Conservation (phyloP, 2,888 invertebrate genomes). For the Metopia argyrocephala region DNA sequence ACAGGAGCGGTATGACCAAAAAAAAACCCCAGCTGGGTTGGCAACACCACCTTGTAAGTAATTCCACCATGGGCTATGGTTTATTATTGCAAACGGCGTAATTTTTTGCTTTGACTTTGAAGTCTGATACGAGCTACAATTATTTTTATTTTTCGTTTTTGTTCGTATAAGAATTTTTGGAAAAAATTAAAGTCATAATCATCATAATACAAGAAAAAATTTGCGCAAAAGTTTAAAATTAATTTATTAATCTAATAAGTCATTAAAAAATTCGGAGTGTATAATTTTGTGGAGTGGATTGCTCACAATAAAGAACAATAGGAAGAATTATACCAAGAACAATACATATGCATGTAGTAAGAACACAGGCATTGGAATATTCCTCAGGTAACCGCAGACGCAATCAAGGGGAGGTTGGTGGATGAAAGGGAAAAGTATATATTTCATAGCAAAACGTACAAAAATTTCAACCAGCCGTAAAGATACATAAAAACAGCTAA, state of each 20-base stretch:
- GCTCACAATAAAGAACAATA: slow-evolving; percentile 28
- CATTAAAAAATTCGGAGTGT: neutral
- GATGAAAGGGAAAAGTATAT: slow-evolving; percentile 32
- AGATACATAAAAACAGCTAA: slow-evolving; percentile 22
- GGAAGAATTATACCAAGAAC: slow-evolving; percentile 40
- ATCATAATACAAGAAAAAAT: slow-evolving; percentile 23
- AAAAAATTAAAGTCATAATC: slow-evolving; percentile 16
- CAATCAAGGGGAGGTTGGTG: slow-evolving; percentile 52
- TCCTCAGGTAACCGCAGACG: slow-evolving; percentile 51
- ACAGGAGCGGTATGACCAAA: too few species aligned
- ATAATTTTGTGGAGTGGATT: slow-evolving; percentile 22
- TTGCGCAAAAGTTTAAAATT: neutral
- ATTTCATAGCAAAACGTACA: slow-evolving; percentile 36
- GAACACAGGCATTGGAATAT: neutral
- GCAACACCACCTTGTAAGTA: too few species aligned
- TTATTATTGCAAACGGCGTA: too few species aligned
- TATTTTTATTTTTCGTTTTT: slow-evolving; percentile 62
- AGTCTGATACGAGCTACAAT: slow-evolving; percentile 53
- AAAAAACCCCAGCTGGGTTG: too few species aligned
- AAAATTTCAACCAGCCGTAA: slow-evolving; percentile 3
- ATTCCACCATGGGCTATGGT: too few species aligned
- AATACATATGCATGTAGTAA: slow-evolving; percentile 6
- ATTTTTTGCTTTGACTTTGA: slow-evolving; percentile 25
- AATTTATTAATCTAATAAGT: neutral
- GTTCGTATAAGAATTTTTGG: slow-evolving; percentile 54